Evolutionary conservation across 2,888 invertebrate genomes (phyloP), one percentile per base, ranked within the genome.

Genomic region (Geophilus truncorum): DNA sequence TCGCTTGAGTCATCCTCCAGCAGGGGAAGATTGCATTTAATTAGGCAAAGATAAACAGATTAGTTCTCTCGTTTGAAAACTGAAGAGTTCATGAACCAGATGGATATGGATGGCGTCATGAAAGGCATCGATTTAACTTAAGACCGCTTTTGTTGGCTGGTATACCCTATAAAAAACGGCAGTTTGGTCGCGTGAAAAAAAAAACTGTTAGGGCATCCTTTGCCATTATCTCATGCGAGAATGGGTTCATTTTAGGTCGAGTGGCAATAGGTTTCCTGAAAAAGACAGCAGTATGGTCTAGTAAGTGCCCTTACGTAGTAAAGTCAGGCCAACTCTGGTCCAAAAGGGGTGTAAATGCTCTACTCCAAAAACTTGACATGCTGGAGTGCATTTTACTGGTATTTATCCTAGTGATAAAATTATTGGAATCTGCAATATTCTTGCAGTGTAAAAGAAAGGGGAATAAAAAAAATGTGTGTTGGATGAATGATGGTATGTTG

Each of bases 1-100:
- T 70, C 70, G 70, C 70, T 70, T 70, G 70, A 70, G 70, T 70
- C 70, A 15, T 70, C 28, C 15, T 70, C 25, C 28, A 25, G 12
- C n/a, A 25, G 28, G 70, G 28, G 70, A 70, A 70, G 70, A 70
- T 70, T 70, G 70, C 70, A 70, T 70, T 70, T 70, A 70, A 70
- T 70, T 70, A 70, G 70, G 70, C 70, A 70, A 70, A 70, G 70
- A 70, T 70, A 70, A 70, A 70, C 70, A 70, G 70, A 70, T 70
- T 70, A 70, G 70, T 70, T 70, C 70, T 70, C 70, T 70, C 70
- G 70, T 70, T 28, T 70, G 70, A 23, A 70, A 70, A 70, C 70
- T 25, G 70, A 70, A 70, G 70, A 70, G 70, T 70, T 70, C 70
- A 70, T 70, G 70, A 70, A 70, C 70, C 70, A 70, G 70, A 70